Base-by-base conservation (phyloP, 2,113 vertebrate genomes). In the Noturus placidus region DNA sequence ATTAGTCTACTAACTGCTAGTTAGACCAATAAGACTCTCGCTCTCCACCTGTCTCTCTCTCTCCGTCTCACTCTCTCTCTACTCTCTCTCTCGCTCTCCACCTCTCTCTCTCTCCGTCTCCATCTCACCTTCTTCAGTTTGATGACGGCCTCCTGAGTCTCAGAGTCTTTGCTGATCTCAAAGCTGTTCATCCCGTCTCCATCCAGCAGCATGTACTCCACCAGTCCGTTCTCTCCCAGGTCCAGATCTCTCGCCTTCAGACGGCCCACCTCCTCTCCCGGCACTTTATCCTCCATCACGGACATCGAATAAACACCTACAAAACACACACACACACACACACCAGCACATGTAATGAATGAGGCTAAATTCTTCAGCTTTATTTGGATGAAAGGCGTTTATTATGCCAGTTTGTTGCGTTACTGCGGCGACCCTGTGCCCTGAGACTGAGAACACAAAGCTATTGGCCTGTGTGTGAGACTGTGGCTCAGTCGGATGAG, bases 171-270 rank as follows among this genome's bases (percentile, higher is more conserved):
- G 77, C 94, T 95, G 89, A 99, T 96, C 88, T 99, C 98, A 87
- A 99, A 99, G 91, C 96, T 76, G 80, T 94, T 93, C 81, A 97
- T 91, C 0, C 98, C 98, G 0, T 99, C 98, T 42, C 97, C 98
- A 9, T 99, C 97, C 1, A 98, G 93, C 67, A 99, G 93, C 70
- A 94, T 96, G 92, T 99, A 99, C 38, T 96, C 95, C 83, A 99
- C 97, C 92, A 98, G 92, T 17, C 97, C 98, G 13, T 99, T 99
- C 92, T 99, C 98, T 67, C 95, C 97, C 27, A 98, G 95, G 92
- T 99, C 98, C 0, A 96, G 97, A 92, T 99, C 98, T 94, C 97
- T 98, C 88, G 98, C 98, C 93, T 98, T 99, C 10, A 99, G 93
- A 70, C 97, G 95, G 83, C 98, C 98, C 87, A 99, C 98, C 90